Conservation (phyloP, 2,888 invertebrate genomes). For the Drosophila limbata region DNA sequence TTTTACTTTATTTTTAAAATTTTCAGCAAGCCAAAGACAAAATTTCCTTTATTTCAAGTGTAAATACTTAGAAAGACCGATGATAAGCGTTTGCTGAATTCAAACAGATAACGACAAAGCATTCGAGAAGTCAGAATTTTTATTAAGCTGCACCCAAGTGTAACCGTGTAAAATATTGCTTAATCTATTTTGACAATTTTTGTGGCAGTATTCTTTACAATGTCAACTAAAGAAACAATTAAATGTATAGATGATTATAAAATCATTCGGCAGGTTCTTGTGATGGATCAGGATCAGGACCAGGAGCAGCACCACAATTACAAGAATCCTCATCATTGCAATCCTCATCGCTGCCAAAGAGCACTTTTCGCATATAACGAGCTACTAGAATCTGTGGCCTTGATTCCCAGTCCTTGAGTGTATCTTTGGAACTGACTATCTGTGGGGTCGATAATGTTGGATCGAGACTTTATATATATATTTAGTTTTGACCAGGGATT, state of each 20-base stretch:
- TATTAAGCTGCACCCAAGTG: background rate
- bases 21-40: no score
- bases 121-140: background rate
- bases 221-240: background rate
- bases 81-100: background rate
- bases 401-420: slow-evolving; percentile 7
- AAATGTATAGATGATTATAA: background rate
- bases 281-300: no score
- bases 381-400: slow-evolving; percentile 39
- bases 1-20: no score
- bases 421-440: slow-evolving; percentile 12
- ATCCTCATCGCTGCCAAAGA: slow-evolving; percentile 20
- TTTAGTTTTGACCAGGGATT: no score
- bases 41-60: no score
- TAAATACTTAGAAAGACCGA: background rate
- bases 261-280: background rate
- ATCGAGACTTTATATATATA: background rate
- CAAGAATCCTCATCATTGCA: background rate
- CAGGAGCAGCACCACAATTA: background rate
- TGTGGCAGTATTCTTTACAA: background rate
- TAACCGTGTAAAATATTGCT: background rate
- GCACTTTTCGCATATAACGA: slow-evolving; percentile 42
- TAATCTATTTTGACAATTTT: background rate
- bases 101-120: background rate
- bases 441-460: background rate